Percentiles rank a stretch among this genome's conserved stretches.
Conservation (phyloP, 2,113 vertebrate species). For the Phrynosoma platyrhinos region DNA sequence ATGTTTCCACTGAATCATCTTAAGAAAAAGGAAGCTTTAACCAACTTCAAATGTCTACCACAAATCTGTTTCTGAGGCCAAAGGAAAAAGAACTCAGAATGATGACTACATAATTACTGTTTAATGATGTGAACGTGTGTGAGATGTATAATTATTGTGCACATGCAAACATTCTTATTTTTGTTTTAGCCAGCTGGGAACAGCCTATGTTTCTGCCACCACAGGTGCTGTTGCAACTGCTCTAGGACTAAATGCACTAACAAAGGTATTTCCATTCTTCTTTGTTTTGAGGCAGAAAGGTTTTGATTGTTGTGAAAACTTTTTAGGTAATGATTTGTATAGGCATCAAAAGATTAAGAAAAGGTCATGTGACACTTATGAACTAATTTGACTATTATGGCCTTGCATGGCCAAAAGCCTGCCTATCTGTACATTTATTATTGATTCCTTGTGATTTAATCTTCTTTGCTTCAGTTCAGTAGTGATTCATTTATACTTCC, state of each 20-base stretch:
- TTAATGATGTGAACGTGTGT: background rate
- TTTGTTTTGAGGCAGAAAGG: background rate
- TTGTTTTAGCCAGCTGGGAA: conserved; percentile 91
- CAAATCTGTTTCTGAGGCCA: no score
- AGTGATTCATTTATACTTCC: background rate
- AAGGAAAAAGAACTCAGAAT: no score
- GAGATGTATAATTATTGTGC: conserved; percentile 9
- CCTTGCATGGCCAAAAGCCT: background rate
- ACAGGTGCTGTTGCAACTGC: conserved; percentile 95
- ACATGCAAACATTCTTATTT: conserved; percentile 54
- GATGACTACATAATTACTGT: no score
- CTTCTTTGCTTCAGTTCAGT: background rate
- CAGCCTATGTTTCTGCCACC: conserved; percentile 96
- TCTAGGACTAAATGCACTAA: conserved; percentile 93
- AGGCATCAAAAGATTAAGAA: background rate
- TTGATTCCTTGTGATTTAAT: background rate
- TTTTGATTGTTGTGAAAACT: background rate
- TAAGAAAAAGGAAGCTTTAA: no score
- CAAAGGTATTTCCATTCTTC: conserved; percentile 85
- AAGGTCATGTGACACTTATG: background rate
- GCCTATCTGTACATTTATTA: background rate
- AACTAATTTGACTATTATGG: background rate
- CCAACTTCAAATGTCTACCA: no score
- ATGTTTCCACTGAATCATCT: no score
- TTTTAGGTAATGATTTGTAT: background rate